Evolutionary conservation across 2,113 vertebrate species (phyloP).

Genomic region (Crotophaga sulcirostris): DNA sequence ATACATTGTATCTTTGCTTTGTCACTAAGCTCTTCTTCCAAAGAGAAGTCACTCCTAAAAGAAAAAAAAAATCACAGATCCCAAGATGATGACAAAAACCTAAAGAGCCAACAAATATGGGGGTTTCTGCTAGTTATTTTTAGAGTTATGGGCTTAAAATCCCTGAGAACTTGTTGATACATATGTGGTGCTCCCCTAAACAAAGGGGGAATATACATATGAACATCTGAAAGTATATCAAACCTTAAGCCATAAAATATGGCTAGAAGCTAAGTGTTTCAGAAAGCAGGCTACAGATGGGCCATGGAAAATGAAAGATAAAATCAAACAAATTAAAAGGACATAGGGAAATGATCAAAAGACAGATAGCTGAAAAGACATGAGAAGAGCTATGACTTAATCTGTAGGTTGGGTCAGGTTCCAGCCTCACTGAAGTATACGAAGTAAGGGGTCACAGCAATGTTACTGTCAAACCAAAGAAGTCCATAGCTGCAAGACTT

Average conservation of each 20-base stretch:
- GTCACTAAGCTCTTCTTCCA: background rate
- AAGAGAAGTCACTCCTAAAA: background rate
- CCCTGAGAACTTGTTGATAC: background rate
- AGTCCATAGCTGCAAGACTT: background rate
- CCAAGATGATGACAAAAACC: background rate
- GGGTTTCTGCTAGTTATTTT: background rate
- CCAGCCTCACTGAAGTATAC: background rate
- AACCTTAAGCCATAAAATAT: background rate
- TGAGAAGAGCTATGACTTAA: background rate
- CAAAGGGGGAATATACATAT: background rate
- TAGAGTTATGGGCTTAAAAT: background rate
- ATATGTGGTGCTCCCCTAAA: background rate
- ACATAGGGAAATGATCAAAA: background rate
- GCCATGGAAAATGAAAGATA: background rate
- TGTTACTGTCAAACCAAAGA: background rate
- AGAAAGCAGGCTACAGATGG: background rate
- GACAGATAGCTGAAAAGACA: background rate
- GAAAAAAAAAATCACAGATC: background rate
- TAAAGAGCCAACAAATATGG: background rate
- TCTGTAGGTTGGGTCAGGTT: background rate
- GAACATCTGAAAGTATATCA: background rate
- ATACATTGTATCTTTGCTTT: background rate
- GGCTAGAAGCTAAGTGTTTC: background rate
- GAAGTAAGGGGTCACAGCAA: background rate
- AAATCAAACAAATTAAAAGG: background rate